Base-by-base conservation (phyloP, 2,113 vertebrate genomes). In the Solea senegalensis region DNA sequence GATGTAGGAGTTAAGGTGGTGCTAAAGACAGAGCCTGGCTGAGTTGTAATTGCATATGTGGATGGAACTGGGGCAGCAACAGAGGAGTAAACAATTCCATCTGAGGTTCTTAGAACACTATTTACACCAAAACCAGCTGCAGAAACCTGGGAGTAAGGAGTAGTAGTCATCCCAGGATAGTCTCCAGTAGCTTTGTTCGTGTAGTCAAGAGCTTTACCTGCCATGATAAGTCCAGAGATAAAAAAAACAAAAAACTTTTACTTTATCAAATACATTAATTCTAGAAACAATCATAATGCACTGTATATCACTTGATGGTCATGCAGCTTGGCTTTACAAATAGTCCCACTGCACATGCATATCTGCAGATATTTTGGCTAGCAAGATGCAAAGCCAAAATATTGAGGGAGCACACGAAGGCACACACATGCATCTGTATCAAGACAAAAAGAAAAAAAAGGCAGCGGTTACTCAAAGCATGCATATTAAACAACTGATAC, bases 171-270 rank as follows among this genome's bases (percentile, higher is more conserved):
- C 61, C 93, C 93, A 81, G 91, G 86, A 87, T 96, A 95, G 71
- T 87, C 56, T 92, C 93, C 92, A 92, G 93, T 88, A 66, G 93
- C 95, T 96, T 96, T 99, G 95, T 94, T 96, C 94, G 96, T 96
- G 91, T 96, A 98, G 95, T 99, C 96, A 94, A 97, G 93, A 91
- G 96, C 94, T 95, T 96, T 96, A 97, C 96, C 98, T 99, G 97
- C 94, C 96, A 96, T 90, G 92, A 95, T 80, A 95, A 94, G 92
- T 94, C 48, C 84, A 97, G 82, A 96, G 69, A 95, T 94, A 95
- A 93, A 95, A 45, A 92, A 3, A 8, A n/a, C n/a, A n/a, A n/a
- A n/a, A n/a, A n/a, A n/a, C n/a, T 46, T 95, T 95, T 93, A 93
- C 88, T 94, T 88, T 72, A 65, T 72, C 1, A 90, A 79, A 90